A percentile compares a stretch with the other conserved stretches of the same genome.
These are phyloP conservation scores for Anthophora plumipes DNA, from an alignment of 2,888 invertebrate genomes.

Conservation along the genomic window DNA sequence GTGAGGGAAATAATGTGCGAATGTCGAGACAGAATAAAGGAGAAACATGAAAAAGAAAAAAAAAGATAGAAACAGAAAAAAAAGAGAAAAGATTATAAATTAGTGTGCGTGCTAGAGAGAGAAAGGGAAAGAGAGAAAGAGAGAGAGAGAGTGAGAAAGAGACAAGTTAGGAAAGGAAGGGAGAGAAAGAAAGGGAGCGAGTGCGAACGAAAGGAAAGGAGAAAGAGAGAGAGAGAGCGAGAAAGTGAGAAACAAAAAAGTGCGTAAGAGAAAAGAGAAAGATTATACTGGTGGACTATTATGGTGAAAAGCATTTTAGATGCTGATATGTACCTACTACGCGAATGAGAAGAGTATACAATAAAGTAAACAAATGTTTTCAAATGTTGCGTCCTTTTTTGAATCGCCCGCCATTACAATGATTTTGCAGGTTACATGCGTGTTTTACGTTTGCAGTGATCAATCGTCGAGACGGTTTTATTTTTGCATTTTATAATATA, in stretches of 20 bases:
- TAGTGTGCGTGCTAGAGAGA: constrained; percentile 34
- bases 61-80: constrained; percentile 1
- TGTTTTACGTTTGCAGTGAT: not conserved
- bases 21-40: constrained; percentile 30
- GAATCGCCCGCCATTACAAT: not conserved
- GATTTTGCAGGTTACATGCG: not conserved
- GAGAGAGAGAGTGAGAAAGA: not conserved
- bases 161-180: constrained; percentile 17
- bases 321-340: constrained; percentile 77
- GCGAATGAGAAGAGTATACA: constrained; percentile 79
- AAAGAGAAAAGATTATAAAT: constrained; percentile 28
- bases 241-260: constrained; percentile 16
- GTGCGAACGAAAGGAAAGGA: constrained; percentile 29
- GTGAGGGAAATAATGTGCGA: constrained; percentile 68
- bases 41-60: constrained; percentile 22
- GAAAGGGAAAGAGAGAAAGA: constrained; percentile 16
- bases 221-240: constrained; percentile 48
- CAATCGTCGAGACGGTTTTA: not conserved
- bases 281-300: constrained; percentile 53
- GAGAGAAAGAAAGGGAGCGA: constrained; percentile 22
- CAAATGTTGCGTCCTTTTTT: constrained; percentile 62
- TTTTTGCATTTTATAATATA: not conserved
- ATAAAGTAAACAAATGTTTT: constrained; percentile 82
- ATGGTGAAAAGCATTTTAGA: constrained; percentile 65
- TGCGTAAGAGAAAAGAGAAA: constrained; percentile 9